phyloP scores from a whole-genome alignment of 1,140 invertebrate species.

The Saccostrea echinata region DNA sequence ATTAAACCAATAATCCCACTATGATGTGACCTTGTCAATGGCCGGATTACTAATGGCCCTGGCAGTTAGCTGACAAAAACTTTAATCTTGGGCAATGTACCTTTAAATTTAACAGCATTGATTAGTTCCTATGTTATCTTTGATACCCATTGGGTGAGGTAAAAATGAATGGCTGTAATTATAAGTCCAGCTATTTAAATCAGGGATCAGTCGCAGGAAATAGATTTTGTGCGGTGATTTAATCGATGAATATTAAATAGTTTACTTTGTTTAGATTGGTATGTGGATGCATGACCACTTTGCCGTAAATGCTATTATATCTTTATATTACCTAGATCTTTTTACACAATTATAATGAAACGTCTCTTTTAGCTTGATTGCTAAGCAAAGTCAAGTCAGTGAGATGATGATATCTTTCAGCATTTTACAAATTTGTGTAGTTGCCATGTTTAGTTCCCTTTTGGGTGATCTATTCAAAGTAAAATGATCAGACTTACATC shows the following conservation, averaged over 20 bases:
- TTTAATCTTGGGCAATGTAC: neutral
- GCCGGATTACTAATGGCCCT: neutral
- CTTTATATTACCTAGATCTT: neutral
- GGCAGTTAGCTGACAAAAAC: neutral
- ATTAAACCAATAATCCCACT: neutral
- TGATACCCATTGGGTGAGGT: constrained; percentile 7
- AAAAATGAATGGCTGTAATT: constrained; percentile 5
- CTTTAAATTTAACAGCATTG: constrained; percentile 12
- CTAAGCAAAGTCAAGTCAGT: too few relatives aligned
- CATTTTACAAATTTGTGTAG: too few relatives aligned
- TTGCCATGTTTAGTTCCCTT: too few relatives aligned
- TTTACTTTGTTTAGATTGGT: constrained; percentile 8
- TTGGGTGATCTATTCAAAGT: too few relatives aligned
- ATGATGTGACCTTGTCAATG: neutral
- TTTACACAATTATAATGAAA: neutral
- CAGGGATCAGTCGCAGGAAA: neutral
- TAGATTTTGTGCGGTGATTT: constrained; percentile 11
- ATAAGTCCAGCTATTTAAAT: neutral
- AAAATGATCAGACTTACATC: too few relatives aligned
- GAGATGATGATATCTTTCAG: too few relatives aligned
- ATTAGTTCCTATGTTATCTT: neutral
- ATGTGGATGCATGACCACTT: neutral
- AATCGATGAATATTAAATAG: neutral
- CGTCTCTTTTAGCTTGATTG: too few relatives aligned
- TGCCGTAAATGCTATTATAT: neutral